phyloP scores from a whole-genome alignment of 2,888 invertebrate genomes.

The Cephus sareptanus region DNA sequence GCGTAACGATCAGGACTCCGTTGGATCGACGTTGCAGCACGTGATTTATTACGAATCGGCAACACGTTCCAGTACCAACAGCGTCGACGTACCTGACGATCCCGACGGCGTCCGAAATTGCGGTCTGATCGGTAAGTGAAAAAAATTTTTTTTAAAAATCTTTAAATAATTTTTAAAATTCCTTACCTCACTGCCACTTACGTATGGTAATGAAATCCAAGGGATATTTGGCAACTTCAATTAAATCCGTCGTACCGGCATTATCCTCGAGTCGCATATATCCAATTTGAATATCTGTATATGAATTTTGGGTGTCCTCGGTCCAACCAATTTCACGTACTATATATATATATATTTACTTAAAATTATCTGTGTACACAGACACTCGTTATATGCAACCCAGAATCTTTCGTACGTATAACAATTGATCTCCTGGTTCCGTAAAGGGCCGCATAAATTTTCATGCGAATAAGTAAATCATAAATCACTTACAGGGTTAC shows the following conservation, averaged over 20 bases:
- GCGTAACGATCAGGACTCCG: conserved; percentile 54
- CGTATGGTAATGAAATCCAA: neutral
- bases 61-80: conserved; percentile 29
- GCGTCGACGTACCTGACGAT: conserved; percentile 28
- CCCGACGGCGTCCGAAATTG: conserved; percentile 40
- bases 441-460: neutral
- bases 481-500: neutral
- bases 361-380: neutral
- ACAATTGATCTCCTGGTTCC: neutral
- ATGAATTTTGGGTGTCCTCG: neutral
- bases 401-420: neutral
- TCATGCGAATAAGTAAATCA: neutral
- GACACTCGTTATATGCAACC: neutral
- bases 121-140: conserved; percentile 52
- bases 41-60: conserved; percentile 51
- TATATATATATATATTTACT: neutral
- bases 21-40: conserved; percentile 51
- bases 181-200: neutral
- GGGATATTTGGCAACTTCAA: neutral
- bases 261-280: neutral
- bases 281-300: neutral
- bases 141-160: neutral
- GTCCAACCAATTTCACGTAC: neutral
- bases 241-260: neutral
- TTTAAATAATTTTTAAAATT: conserved; percentile 6